Evolutionary conservation across 2,113 vertebrate genomes (phyloP).

Genomic region (Sinocyclocheilus rhinocerous): DNA sequence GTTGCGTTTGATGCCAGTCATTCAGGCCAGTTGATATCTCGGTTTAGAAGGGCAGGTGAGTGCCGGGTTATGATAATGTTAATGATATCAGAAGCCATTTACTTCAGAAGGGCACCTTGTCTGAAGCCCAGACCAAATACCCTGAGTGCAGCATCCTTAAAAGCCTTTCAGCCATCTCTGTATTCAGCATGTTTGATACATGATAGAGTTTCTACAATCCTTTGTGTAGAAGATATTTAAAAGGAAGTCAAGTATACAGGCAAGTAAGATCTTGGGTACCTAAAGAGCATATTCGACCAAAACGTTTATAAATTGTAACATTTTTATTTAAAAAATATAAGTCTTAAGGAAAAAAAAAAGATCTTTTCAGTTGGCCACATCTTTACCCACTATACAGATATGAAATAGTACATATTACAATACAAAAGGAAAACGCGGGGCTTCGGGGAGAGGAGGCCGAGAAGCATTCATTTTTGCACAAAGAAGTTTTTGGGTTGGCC

Average conservation of each 20-base stretch:
- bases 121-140: slow-evolving; percentile 11
- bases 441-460: slow-evolving; percentile 55
- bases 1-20: slow-evolving; percentile 52
- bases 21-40: slow-evolving; percentile 48
- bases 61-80: slow-evolving; percentile 37
- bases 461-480: slow-evolving; percentile 77
- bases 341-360: slow-evolving; percentile 71
- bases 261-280: slow-evolving; percentile 14
- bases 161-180: slow-evolving; percentile 30
- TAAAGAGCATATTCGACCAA: slow-evolving; percentile 56
- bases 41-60: slow-evolving; percentile 47
- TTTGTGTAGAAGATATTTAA: not conserved
- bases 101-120: slow-evolving; percentile 8
- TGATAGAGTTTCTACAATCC: not conserved
- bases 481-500: slow-evolving; percentile 65
- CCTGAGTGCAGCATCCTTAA: slow-evolving; percentile 15
- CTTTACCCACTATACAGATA: slow-evolving; percentile 82
- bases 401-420: slow-evolving; percentile 82
- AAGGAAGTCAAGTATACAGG: not conserved
- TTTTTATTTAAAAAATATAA: slow-evolving; percentile 83
- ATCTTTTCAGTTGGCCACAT: slow-evolving; percentile 75
- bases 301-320: slow-evolving; percentile 70
- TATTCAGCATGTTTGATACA: slow-evolving; percentile 6
- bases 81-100: slow-evolving; percentile 42
- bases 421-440: slow-evolving; percentile 73